A percentile compares a stretch with the other conserved stretches of the same genome.
phyloP scores from a whole-genome alignment of 2,113 vertebrate genomes.

The Bufo gargarizans region DNA sequence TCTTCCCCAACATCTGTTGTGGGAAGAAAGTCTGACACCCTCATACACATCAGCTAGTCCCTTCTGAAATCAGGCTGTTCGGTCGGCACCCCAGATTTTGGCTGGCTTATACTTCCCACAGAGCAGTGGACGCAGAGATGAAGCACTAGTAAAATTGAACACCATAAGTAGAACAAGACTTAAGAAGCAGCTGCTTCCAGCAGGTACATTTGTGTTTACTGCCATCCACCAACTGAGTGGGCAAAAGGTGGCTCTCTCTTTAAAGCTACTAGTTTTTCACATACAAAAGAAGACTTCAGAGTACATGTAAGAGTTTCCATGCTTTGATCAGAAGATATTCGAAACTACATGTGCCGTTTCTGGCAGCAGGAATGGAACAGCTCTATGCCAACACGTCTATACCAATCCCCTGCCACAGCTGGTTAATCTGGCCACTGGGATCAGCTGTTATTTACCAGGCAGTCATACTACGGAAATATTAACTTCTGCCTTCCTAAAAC shows the following conservation, averaged over 20 bases:
- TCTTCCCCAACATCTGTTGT: too few species aligned
- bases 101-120: too few species aligned
- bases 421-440: constrained; percentile 18
- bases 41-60: too few species aligned
- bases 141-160: neutral
- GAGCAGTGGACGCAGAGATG: neutral
- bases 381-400: neutral
- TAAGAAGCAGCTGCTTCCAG: neutral
- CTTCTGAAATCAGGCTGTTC: too few species aligned
- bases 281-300: neutral
- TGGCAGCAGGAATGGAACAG: constrained; percentile 23
- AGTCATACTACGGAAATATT: neutral
- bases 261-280: neutral
- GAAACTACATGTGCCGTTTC: constrained; percentile 4
- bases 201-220: neutral
- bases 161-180: neutral
- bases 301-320: neutral
- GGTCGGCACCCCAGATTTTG: too few species aligned
- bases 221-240: neutral
- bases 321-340: constrained; percentile 10
- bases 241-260: neutral
- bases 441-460: constrained; percentile 6
- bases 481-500: neutral
- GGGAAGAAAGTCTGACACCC: too few species aligned
- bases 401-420: constrained; percentile 18